Percentiles rank a stretch among this genome's conserved stretches.
Evolutionary conservation across 1,140 invertebrate genomes (phyloP).

Genomic region (Andrena cerasifolii): DNA sequence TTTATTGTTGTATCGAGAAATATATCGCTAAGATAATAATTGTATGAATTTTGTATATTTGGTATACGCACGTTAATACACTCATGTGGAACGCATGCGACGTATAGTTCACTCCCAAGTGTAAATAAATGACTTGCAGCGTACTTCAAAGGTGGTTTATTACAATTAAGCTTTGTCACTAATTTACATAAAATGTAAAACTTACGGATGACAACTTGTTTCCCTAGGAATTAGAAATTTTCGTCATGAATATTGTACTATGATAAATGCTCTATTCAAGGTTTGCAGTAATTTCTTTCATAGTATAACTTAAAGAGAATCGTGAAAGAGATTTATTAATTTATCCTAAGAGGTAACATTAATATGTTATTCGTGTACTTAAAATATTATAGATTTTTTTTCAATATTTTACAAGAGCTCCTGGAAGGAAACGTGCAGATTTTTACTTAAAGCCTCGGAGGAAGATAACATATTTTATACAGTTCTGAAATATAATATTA

Average conservation of each 20-base stretch:
- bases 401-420: constrained; percentile 33
- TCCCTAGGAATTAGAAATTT: background rate
- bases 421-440: constrained; percentile 22
- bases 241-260: constrained; percentile 7
- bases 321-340: background rate
- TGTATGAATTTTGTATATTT: constrained; percentile 42
- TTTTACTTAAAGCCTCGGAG: background rate
- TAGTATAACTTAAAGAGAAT: constrained; percentile 1
- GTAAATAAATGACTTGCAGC: constrained; percentile 36
- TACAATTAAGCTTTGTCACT: constrained; percentile 29
- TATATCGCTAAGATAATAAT: constrained; percentile 15
- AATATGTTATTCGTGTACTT: constrained; percentile 19
- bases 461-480: background rate
- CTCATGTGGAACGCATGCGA: background rate
- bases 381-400: constrained; percentile 15
- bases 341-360: constrained; percentile 15
- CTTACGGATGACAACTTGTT: background rate
- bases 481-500: background rate
- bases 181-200: constrained; percentile 32
- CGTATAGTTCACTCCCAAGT: background rate
- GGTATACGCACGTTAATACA: constrained; percentile 1
- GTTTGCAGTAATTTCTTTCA: background rate
- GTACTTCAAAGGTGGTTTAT: constrained; percentile 42
- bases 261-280: constrained; percentile 10
- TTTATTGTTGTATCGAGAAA: constrained; percentile 5